phyloP scores from a whole-genome alignment of 2,797 vertebrate species.

The Bovichtus variegatus region DNA sequence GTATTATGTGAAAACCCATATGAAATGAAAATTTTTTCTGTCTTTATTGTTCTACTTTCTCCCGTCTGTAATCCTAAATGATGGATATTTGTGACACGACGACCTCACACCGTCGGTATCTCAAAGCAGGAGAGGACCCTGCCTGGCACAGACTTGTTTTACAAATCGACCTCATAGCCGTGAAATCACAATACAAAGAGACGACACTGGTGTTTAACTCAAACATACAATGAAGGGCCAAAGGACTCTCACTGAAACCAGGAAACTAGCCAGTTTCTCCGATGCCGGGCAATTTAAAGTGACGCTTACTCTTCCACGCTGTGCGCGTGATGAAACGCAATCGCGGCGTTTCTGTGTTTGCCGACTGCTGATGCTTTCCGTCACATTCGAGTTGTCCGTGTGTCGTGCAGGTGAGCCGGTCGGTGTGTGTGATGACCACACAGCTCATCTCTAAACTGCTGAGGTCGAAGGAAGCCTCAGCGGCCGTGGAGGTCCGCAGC shows the following conservation, averaged over 20 bases:
- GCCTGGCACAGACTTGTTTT: neutral
- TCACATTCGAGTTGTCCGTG: too few relatives aligned
- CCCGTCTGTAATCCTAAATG: too few relatives aligned
- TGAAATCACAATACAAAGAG: neutral
- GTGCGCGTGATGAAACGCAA: too few relatives aligned
- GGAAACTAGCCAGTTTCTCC: neutral
- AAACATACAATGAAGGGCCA: neutral
- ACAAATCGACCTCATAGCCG: neutral
- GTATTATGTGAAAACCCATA: too few relatives aligned
- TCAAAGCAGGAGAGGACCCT: too few relatives aligned
- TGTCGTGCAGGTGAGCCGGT: conserved; percentile 92
- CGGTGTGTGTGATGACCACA: conserved; percentile 96
- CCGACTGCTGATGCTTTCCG: too few relatives aligned
- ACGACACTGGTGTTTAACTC: neutral
- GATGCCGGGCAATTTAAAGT: neutral
- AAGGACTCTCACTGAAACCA: neutral
- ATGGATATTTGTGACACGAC: neutral
- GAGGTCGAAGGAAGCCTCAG: conserved; percentile 93
- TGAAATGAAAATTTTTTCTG: too few relatives aligned
- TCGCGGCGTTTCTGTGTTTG: too few relatives aligned
- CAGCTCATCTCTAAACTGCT: conserved; percentile 95
- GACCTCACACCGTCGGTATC: neutral
- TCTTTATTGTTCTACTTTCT: too few relatives aligned
- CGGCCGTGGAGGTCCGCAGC: conserved; percentile 92
- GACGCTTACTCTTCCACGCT: too few relatives aligned